Base-by-base conservation (phyloP, 2,888 invertebrate genomes). In the Harpagoxenus sublaevis region DNA sequence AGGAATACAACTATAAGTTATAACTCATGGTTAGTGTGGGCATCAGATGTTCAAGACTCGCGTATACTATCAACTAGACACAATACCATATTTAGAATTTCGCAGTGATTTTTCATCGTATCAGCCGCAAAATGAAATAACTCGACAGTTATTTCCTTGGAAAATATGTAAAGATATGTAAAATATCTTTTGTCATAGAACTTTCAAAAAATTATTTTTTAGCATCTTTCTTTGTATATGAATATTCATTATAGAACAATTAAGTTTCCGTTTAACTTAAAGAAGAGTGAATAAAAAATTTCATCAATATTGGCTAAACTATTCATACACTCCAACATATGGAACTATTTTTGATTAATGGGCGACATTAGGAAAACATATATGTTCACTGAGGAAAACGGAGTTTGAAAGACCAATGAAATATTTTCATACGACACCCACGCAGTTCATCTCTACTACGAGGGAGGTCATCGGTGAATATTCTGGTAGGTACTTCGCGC, bases 1-100 rank as follows among this genome's bases (percentile, higher is more conserved):
- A 68, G 86, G 84, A 89, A 89, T 89, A 89, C 53, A 68, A 45
- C 55, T 23, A 35, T 71, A 48, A 51, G 51, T 63, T 63, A 42
- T 63, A 68, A 65, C 35, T 42, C 75, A 55, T 53, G 65, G 42
- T 15, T 35, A 53, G 68, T 77, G 48, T 77, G 60, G 66, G 77
- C 45, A 55, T 53, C 35, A 55, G 55, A 68, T 68, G 18, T 78
- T 78, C 42, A 53, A 78, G 68, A 78, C 39, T 31, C 12, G 78
- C n/a, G n/a, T n/a, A 5, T 42, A 48, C 53, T 28, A 68, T 55
- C 15, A 78, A 55, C 28, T 53, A 23, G 53, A 66, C n/a, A 12
- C 77, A 31, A 53, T 77, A 77, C 18, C 8, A 15, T 48, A 62
- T 8, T 48, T 10, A 28, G 23, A 51, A 18, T 23, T 65, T 65